phyloP scores from a whole-genome alignment of 1,140 invertebrate genomes.

The Musca vetustissima region DNA sequence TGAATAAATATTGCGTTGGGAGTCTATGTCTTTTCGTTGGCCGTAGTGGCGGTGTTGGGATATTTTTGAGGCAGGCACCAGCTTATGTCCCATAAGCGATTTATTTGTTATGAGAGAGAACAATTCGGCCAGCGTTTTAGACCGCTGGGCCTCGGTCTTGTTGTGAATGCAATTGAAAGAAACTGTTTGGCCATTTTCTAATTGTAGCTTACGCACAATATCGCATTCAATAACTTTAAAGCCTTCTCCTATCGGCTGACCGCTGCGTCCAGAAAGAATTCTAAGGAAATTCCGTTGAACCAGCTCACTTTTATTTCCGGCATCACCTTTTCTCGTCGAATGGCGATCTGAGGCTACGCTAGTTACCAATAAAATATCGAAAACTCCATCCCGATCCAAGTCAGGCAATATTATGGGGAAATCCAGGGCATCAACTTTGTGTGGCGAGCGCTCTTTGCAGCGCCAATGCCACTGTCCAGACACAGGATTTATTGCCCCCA shows the following conservation, averaged over 20 bases:
- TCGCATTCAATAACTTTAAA: constrained; percentile 59
- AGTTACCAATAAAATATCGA: constrained; percentile 66
- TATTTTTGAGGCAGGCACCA: constrained; percentile 38
- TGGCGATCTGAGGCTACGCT: constrained; percentile 45
- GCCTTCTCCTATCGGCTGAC: constrained; percentile 57
- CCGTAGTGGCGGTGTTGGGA: constrained; percentile 56
- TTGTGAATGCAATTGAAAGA: constrained; percentile 60
- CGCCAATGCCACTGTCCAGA: constrained; percentile 66
- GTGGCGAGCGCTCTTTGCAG: constrained; percentile 59
- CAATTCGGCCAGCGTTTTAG: constrained; percentile 52
- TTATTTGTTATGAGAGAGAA: constrained; percentile 55
- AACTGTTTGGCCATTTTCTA: constrained; percentile 44
- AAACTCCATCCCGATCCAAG: constrained; percentile 68
- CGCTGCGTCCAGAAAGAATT: constrained; percentile 63
- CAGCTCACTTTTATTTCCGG: constrained; percentile 36
- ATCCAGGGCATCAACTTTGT: constrained; percentile 60
- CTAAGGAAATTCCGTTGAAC: constrained; percentile 63
- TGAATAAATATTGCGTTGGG: constrained; percentile 60
- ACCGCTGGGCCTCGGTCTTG: constrained; percentile 42
- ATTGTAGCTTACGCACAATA: constrained; percentile 54
- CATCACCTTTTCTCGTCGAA: constrained; percentile 38
- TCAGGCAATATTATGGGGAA: constrained; percentile 73
- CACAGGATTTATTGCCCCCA: constrained; percentile 69
- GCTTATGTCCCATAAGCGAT: constrained; percentile 39
- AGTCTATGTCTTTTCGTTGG: constrained; percentile 59